A percentile compares a stretch with the other conserved stretches of the same genome.
Evolutionary conservation across 2,797 vertebrate species (phyloP).

Genomic region (Characodon lateralis): DNA sequence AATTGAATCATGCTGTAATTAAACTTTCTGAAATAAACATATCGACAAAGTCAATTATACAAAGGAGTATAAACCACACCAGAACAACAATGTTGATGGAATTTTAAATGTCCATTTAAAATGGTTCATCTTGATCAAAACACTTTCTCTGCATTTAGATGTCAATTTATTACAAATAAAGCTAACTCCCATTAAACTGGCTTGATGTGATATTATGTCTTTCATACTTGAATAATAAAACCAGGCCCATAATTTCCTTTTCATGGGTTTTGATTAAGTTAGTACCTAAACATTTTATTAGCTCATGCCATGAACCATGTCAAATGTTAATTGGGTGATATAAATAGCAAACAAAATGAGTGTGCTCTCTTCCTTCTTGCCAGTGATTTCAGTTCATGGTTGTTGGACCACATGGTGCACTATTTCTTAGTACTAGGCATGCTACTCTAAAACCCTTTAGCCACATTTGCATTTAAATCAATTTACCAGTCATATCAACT

Average conservation of each 20-base stretch:
- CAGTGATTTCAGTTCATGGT: background rate
- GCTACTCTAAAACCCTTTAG: background rate
- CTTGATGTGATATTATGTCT: constrained; percentile 46
- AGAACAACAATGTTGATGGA: background rate
- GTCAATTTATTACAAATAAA: constrained; percentile 18
- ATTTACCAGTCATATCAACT: background rate
- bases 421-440: background rate
- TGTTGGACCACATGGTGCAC: background rate
- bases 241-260: constrained; percentile 40
- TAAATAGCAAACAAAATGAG: background rate
- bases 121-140: background rate
- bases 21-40: too few species aligned
- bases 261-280: constrained; percentile 24
- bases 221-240: constrained; percentile 51
- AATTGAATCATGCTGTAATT: too few species aligned
- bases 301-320: constrained; percentile 48
- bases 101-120: background rate
- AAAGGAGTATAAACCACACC: too few species aligned
- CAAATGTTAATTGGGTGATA: constrained; percentile 49
- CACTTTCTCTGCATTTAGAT: background rate
- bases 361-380: background rate
- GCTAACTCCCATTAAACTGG: constrained; percentile 14
- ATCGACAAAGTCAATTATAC: too few species aligned
- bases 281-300: constrained; percentile 51
- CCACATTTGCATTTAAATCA: background rate